phyloP scores from a whole-genome alignment of 2,113 vertebrate species.

The Leucopsar rothschildi region DNA sequence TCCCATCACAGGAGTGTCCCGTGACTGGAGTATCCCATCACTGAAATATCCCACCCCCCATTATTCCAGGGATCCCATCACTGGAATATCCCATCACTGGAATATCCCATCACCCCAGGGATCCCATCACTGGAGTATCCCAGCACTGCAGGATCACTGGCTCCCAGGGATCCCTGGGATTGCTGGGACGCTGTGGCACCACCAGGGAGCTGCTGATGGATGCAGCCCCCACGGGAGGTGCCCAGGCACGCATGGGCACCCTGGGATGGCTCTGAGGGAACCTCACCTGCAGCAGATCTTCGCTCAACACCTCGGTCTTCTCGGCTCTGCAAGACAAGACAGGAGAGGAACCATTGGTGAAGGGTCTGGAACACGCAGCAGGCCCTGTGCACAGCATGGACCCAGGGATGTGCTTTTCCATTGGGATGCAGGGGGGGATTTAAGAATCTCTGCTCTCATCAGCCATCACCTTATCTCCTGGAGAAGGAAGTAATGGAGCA shows the following conservation, averaged over 20 bases:
- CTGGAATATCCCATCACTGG: not conserved
- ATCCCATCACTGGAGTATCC: not conserved
- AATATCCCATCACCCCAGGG: not conserved
- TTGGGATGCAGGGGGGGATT: not conserved
- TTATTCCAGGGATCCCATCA: not conserved
- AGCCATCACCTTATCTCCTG: not conserved
- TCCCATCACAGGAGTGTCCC: too few species aligned
- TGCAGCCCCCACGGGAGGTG: accelerated
- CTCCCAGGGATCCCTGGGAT: not conserved
- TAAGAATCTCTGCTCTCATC: not conserved
- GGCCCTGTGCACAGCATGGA: accelerated
- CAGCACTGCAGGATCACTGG: not conserved
- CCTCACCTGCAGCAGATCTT: conserved; percentile 93
- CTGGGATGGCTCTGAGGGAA: accelerated
- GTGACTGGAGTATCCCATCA: too few species aligned
- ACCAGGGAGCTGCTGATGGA: accelerated
- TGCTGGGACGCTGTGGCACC: accelerated
- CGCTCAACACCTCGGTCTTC: conserved; percentile 94
- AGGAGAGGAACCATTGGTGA: not conserved
- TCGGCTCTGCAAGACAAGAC: conserved; percentile 82
- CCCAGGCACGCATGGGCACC: not conserved
- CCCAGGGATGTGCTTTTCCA: accelerated
- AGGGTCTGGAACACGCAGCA: accelerated
- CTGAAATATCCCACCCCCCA: not conserved
- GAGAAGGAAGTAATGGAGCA: not conserved